These are phyloP conservation scores for Eulemur macaco DNA, from an alignment of 2,113 vertebrate genomes.

Conservation along the genomic window DNA sequence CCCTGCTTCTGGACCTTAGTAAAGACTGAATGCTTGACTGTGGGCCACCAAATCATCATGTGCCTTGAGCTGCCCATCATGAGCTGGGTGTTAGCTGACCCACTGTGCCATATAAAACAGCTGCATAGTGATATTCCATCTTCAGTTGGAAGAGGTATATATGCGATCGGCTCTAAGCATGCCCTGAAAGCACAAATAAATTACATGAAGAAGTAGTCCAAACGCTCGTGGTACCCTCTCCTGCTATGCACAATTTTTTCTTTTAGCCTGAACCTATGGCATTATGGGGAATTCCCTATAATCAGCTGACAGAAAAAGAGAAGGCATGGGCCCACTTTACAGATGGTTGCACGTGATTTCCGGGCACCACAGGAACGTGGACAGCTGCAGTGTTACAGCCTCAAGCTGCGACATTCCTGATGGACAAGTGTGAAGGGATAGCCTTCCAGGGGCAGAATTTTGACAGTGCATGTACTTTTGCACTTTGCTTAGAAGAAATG, in stretches of 20 bases:
- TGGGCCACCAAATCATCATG: neutral
- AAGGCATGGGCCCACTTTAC: neutral
- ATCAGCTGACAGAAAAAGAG: neutral
- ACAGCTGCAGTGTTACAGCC: neutral
- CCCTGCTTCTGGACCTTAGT: neutral
- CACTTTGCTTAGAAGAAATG: neutral
- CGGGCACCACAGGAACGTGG: neutral
- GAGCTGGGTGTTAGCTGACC: neutral
- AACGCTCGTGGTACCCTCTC: neutral
- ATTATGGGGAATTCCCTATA: neutral
- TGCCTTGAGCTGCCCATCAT: neutral
- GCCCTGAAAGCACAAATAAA: neutral
- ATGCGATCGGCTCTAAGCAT: neutral
- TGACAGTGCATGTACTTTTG: neutral
- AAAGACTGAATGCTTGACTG: neutral
- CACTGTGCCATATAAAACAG: neutral
- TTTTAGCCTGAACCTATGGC: neutral
- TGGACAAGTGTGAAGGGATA: neutral
- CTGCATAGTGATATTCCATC: neutral
- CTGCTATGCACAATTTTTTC: neutral
- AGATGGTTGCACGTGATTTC: neutral
- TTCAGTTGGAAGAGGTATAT: neutral
- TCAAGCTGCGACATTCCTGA: neutral
- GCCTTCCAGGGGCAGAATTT: neutral
- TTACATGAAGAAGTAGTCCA: neutral